Base-by-base conservation (phyloP, 2,888 invertebrate genomes). In the Dynastes grantii region DNA sequence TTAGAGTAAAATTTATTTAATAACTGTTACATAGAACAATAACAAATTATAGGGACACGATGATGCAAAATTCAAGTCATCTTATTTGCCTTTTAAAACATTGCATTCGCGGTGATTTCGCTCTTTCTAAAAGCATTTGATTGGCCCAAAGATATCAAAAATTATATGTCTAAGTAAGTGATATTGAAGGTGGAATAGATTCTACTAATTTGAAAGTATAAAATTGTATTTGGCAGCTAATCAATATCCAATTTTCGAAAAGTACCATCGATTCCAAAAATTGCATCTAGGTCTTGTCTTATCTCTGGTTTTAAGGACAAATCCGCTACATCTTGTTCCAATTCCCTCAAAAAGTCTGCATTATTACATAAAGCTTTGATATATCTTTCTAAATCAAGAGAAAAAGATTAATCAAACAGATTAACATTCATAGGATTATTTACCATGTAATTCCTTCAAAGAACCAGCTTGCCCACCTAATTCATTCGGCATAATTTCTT, bases 221-320 rank as follows among this genome's bases (percentile, higher is more conserved):
- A 22, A 22, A 22, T 1, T 22, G 22, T 22, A 22, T 22, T 22
- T 22, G 22, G 22, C 22, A 22, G 32, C 8, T 89, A 94, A 88
- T 94, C 94, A 51, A 94, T 91, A 49, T 93, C 92, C 27, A 94
- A 87, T 84, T 93, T 93, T 85, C 93, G 94, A 85, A 94, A 94
- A 85, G 92, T 93, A 16, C 94, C 94, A 82, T 94, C 93, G 1
- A 93, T 90, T 16, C 94, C 94, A 81, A 92, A 90, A 9, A 93
- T 87, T 79, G 91, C 92, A 0, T 91, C 90, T 0, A 45, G 45
- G 2, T 45, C 45, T 1, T 45, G 45, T 8, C 45, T 45, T 45
- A 8, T 45, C 45, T 45, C 45, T 8, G 45, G 89, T 29, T 90
- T 83, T 2, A 11, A 11, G 8, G 90, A 87, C 80, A 94, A 93